Evolutionary conservation across 2,113 vertebrate species (phyloP).

Genomic region (Catagonus wagneri): DNA sequence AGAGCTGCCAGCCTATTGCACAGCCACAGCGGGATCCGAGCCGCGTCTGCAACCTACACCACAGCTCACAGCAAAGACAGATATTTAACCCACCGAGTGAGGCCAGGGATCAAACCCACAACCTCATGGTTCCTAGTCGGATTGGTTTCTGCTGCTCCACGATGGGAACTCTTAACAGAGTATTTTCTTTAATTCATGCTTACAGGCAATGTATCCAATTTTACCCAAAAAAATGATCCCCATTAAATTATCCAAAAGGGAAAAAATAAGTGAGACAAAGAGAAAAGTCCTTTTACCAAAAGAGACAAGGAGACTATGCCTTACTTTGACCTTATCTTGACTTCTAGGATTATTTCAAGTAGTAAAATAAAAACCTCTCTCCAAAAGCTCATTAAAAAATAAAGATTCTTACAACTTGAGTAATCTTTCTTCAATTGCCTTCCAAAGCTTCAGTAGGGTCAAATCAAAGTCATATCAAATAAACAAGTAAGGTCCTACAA

Average conservation of each 20-base stretch:
- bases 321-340: slow-evolving; percentile 26
- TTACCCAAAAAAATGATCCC: not conserved
- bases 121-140: no score
- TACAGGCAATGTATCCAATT: not conserved
- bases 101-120: no score
- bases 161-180: no score
- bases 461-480: not conserved
- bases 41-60: no score
- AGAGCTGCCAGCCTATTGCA: no score
- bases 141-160: no score
- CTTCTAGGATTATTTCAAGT: slow-evolving; percentile 35
- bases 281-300: slow-evolving; percentile 10
- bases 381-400: slow-evolving; percentile 27
- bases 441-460: slow-evolving; percentile 17
- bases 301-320: not conserved
- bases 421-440: slow-evolving; percentile 12
- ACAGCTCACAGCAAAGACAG: no score
- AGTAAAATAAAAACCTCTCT: slow-evolving; percentile 4
- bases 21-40: no score
- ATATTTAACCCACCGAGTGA: no score
- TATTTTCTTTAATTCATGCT: slow-evolving; percentile 40
- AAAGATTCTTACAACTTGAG: slow-evolving; percentile 34
- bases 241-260: not conserved
- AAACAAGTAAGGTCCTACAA: slow-evolving; percentile 6
- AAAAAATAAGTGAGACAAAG: not conserved